Base-by-base conservation (phyloP, 2,797 vertebrate species). In the Pelobates cultripes region DNA sequence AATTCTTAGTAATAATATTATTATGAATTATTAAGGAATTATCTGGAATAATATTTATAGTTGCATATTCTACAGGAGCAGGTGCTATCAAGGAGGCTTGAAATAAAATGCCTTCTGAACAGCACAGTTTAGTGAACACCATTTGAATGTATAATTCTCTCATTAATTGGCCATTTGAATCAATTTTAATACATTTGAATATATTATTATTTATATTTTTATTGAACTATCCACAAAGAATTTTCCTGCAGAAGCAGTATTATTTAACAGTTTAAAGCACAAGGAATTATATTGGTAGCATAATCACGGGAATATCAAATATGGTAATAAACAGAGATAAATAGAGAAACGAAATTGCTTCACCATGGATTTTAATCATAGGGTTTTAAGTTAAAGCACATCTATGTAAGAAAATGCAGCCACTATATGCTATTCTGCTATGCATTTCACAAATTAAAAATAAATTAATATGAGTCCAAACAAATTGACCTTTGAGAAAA, bases 71-170 rank as follows among this genome's bases (percentile, higher is more conserved):
- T 70, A 67, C 60, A 83, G 76, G 66, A 83, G 77, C 81, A 79
- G 81, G 81, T 83, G 81, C 72, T 73, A 79, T 83, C 77, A 79
- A 79, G 72, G 77, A 83, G 81, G 66, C 81, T 79, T 75, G 76
- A 83, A 83, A 79, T 79, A 75, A 71, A 71, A 83, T 75, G 53
- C 80, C 41, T 75, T 76, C 53, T 81, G 44, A 72, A 66, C 41
- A 75, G 68, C 70, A 69, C 81, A 78, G 76, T 73, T 74, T 60
- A 47, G 53, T n/a, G 66, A 79, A 83, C 81, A 71, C 71, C 72
- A 75, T 69, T 71, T 83, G 81, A 79, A 83, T 83, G 45, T 74
- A 75, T 75, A 79, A 72, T 80, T 61, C 42, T 40, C 47, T 40
- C 44, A 84, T 79, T 79, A 76, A 76, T 79, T 84, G 68, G 78